phyloP scores from a whole-genome alignment of 2,113 vertebrate species.

The Colossoma macropomum region DNA sequence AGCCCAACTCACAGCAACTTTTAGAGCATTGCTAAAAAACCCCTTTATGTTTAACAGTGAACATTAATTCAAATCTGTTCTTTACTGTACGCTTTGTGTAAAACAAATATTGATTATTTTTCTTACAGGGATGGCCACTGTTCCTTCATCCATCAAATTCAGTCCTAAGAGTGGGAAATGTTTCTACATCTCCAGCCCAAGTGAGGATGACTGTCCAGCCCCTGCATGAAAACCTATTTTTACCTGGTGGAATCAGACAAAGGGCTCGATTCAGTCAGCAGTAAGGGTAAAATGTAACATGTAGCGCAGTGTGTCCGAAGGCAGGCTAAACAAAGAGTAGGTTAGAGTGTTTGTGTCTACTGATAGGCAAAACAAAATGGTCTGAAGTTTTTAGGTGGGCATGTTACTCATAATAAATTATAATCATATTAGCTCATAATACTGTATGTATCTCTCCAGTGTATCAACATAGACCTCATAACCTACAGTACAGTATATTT shows the following conservation, averaged over 20 bases:
- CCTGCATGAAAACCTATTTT: not conserved
- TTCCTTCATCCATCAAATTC: slow-evolving; percentile 52
- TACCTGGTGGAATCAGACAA: not conserved
- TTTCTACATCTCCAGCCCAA: not conserved
- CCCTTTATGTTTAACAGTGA: too few species aligned
- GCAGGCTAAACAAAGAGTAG: slow-evolving; percentile 3
- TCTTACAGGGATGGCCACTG: slow-evolving; percentile 60
- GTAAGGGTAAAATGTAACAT: slow-evolving; percentile 4
- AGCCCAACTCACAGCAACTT: too few species aligned
- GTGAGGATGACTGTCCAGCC: not conserved
- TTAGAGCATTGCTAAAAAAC: too few species aligned
- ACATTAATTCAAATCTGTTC: too few species aligned
- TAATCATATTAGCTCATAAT: slow-evolving; percentile 19
- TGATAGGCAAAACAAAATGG: not conserved
- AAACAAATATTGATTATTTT: slow-evolving; percentile 1
- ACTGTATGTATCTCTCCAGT: slow-evolving; percentile 23
- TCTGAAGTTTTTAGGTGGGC: not conserved
- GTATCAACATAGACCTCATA: slow-evolving; percentile 41
- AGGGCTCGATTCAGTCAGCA: slow-evolving; percentile 21
- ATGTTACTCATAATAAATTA: slow-evolving; percentile 9
- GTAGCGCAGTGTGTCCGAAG: slow-evolving; percentile 29
- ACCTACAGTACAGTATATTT: not conserved
- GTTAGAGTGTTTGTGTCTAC: not conserved
- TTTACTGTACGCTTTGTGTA: not conserved
- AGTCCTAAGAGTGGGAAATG: slow-evolving; percentile 52